Percentiles rank a stretch among this genome's conserved stretches.
Conservation (phyloP, 2,797 vertebrate genomes). For the Ptychobarbus kaznakovi region DNA sequence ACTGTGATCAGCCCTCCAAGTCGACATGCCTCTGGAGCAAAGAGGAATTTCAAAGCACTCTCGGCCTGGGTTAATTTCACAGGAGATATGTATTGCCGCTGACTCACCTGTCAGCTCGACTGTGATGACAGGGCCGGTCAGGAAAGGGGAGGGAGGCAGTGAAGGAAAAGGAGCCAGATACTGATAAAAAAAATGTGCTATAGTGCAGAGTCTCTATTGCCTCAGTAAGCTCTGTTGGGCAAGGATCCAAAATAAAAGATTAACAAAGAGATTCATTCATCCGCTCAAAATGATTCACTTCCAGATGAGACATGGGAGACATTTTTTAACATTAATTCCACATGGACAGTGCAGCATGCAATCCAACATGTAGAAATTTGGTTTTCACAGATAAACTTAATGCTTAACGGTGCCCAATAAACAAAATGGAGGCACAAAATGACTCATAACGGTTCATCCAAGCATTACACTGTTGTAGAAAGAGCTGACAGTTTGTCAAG, state of each 20-base stretch:
- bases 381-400: background rate
- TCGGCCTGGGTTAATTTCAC: constrained; percentile 34
- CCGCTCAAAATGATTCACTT: constrained; percentile 47
- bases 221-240: constrained; percentile 22
- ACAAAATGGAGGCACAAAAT: constrained; percentile 9
- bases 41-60: constrained; percentile 35
- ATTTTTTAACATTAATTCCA: constrained; percentile 26
- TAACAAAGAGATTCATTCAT: constrained; percentile 58
- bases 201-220: constrained; percentile 40
- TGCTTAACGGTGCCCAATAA: background rate
- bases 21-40: constrained; percentile 8
- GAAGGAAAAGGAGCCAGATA: constrained; percentile 27
- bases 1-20: constrained; percentile 32
- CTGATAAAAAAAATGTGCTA: constrained; percentile 42
- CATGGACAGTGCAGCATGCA: background rate
- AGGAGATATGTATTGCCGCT: constrained; percentile 24
- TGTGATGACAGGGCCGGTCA: constrained; percentile 50
- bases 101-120: constrained; percentile 46
- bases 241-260: constrained; percentile 42
- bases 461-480: background rate
- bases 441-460: background rate
- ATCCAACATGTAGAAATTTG: background rate
- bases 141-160: constrained; percentile 31
- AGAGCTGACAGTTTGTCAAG: background rate
- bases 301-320: constrained; percentile 37